These are phyloP conservation scores for Mellilla xanthometata DNA, from an alignment of 2,888 invertebrate species.

Conservation along the genomic window DNA sequence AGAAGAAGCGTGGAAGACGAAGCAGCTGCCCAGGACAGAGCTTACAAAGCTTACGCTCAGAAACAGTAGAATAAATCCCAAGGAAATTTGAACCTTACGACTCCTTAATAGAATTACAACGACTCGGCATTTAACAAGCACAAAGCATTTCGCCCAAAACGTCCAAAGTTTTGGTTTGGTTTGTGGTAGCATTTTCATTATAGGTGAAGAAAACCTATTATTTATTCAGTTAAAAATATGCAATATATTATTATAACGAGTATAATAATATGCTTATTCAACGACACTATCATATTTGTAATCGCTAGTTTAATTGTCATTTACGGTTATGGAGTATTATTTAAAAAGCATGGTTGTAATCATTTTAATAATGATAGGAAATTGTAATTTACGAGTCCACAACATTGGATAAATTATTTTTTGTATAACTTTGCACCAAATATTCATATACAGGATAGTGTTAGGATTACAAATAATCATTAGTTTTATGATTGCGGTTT, in stretches of 20 bases:
- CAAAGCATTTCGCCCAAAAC: conserved; percentile 25
- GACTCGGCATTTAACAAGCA: conserved; percentile 48
- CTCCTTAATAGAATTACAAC: conserved; percentile 65
- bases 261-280: conserved; percentile 35
- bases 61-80: conserved; percentile 50
- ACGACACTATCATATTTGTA: conserved; percentile 44
- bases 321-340: conserved; percentile 31
- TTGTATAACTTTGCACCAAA: conserved; percentile 56
- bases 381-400: conserved; percentile 30
- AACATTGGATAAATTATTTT: conserved; percentile 31
- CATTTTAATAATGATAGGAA: conserved; percentile 7
- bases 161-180: conserved; percentile 39
- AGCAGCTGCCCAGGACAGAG: conserved; percentile 84
- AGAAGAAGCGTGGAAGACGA: conserved; percentile 83
- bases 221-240: conserved; percentile 14
- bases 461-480: conserved; percentile 36
- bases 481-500: conserved; percentile 10
- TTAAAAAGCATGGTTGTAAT: conserved; percentile 11
- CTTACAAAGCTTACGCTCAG: conserved; percentile 81
- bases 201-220: conserved; percentile 12
- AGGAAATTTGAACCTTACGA: conserved; percentile 52
- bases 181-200: conserved; percentile 12
- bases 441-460: conserved; percentile 39
- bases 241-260: conserved; percentile 29
- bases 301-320: conserved; percentile 17